Conservation (phyloP, 1,140 invertebrate species). For the Euura saliciscinereae region DNA sequence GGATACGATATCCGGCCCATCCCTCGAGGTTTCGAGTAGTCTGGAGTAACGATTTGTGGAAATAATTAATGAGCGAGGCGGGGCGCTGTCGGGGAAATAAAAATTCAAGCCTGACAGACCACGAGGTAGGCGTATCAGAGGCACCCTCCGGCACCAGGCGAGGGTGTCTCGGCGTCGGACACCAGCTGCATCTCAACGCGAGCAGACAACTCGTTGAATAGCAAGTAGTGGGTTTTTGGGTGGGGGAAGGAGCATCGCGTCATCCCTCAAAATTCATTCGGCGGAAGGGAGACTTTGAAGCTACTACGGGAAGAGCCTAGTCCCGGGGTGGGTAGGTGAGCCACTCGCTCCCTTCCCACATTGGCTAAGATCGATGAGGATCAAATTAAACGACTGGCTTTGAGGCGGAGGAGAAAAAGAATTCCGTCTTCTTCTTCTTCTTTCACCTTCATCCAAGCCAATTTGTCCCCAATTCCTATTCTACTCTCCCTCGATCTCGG, state of each 20-base stretch:
- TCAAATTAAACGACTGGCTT: not conserved
- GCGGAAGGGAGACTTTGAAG: not conserved
- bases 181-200: conserved; percentile 14
- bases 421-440: not conserved
- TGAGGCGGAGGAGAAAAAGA: not conserved
- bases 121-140: no score
- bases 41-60: no score
- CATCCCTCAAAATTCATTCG: not conserved
- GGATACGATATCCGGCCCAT: no score
- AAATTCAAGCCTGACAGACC: no score
- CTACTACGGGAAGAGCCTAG: not conserved
- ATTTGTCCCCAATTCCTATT: not conserved
- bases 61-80: no score
- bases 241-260: not conserved
- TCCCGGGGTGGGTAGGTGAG: not conserved
- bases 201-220: conserved; percentile 13
- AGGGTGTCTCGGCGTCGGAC: conserved; percentile 5
- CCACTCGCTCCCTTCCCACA: not conserved
- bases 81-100: no score
- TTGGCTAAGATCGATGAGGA: not conserved
- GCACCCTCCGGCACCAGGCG: not conserved
- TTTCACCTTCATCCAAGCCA: not conserved
- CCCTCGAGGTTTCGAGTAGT: not conserved
- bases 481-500: not conserved
- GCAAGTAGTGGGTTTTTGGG: not conserved